These are phyloP conservation scores for Hepsetus odoe DNA, from an alignment of 2,113 vertebrate species.

Conservation along the genomic window DNA sequence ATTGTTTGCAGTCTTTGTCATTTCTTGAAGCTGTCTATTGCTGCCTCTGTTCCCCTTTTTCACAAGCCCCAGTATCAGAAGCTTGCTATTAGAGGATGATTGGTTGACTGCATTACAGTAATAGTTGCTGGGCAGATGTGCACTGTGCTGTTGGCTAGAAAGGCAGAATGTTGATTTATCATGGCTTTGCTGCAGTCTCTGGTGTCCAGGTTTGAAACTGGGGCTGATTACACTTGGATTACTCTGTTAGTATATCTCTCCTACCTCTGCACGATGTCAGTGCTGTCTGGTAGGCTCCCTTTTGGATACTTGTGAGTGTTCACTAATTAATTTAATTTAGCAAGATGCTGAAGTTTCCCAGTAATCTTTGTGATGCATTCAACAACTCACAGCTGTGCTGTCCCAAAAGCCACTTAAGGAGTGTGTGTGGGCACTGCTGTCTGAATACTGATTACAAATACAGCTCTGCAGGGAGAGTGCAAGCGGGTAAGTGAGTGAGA, in stretches of 20 bases:
- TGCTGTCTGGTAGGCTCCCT: not conserved
- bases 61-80: not conserved
- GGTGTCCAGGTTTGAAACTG: not conserved
- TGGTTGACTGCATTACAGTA: not conserved
- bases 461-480: not conserved
- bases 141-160: not conserved
- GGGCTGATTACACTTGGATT: not conserved
- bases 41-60: not conserved
- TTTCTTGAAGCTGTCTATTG: not conserved
- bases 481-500: not conserved
- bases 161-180: not conserved
- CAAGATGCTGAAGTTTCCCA: constrained; percentile 34
- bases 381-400: constrained; percentile 3
- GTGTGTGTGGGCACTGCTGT: not conserved
- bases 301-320: not conserved
- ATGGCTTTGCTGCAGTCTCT: not conserved
- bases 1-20: not conserved
- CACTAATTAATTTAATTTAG: constrained; percentile 41
- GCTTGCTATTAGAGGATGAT: not conserved
- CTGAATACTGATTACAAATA: constrained; percentile 25
- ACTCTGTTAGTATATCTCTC: not conserved
- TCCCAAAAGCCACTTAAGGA: not conserved
- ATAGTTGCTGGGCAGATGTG: not conserved
- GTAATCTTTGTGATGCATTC: constrained; percentile 18
- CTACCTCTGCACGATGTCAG: not conserved